Conservation (phyloP, 2,797 vertebrate genomes). For the Nasua narica region DNA sequence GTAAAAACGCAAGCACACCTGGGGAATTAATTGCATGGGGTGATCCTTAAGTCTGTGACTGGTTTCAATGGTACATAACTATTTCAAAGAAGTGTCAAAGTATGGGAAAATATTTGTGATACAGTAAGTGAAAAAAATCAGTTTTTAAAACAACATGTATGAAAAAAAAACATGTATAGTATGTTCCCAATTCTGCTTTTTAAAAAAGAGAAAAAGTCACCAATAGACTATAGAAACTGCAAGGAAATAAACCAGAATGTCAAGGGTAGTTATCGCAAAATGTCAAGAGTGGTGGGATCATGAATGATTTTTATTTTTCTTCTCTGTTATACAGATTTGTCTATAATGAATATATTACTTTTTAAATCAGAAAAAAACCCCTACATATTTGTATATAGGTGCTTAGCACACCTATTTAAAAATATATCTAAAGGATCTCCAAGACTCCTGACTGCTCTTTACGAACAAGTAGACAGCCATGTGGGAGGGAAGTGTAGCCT, state of each 20-base stretch:
- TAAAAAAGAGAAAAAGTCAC: background rate
- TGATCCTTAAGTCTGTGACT: background rate
- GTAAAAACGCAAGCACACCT: background rate
- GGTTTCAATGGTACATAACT: background rate
- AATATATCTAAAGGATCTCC: background rate
- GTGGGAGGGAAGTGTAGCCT: background rate
- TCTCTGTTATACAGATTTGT: background rate
- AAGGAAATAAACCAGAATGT: constrained; percentile 24
- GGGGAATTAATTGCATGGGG: background rate
- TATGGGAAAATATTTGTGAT: background rate
- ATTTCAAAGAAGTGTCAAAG: background rate
- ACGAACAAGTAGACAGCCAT: background rate
- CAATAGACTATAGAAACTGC: background rate
- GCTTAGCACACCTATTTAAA: constrained; percentile 1
- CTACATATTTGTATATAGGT: background rate
- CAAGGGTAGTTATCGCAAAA: background rate
- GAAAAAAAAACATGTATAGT: background rate
- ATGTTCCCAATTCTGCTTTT: background rate
- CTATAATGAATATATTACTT: constrained; percentile 1
- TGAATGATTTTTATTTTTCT: constrained; percentile 19
- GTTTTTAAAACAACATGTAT: constrained; percentile 15
- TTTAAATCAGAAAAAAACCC: background rate
- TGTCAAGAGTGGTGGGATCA: background rate
- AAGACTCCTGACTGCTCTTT: background rate
- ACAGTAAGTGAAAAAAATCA: background rate